A percentile compares a stretch with the other conserved stretches of the same genome.
Conservation (phyloP, 2,797 vertebrate species). For the Artibeus jamaicensis region DNA sequence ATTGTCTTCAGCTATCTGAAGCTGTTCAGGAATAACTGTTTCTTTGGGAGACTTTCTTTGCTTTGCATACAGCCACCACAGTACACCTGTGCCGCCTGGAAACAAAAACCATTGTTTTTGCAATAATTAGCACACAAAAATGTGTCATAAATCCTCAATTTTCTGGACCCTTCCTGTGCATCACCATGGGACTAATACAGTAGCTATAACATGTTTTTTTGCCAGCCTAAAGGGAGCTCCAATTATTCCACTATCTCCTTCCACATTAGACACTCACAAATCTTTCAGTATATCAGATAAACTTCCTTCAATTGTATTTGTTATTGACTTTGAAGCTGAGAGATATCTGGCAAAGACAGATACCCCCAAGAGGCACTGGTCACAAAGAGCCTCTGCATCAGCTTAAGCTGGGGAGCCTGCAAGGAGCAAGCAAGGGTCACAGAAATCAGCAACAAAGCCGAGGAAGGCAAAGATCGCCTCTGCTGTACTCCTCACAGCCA, state of each 20-base stretch:
- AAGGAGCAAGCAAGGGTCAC: background rate
- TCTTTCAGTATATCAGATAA: background rate
- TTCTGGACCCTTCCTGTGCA: background rate
- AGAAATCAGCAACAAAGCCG: background rate
- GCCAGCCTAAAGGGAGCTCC: background rate
- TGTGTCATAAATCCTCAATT: background rate
- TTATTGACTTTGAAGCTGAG: background rate
- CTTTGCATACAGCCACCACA: constrained; percentile 98
- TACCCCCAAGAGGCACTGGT: background rate
- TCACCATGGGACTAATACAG: background rate
- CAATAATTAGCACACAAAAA: background rate
- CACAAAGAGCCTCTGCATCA: background rate
- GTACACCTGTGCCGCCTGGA: constrained; percentile 92
- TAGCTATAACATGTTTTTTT: background rate
- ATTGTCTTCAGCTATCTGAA: constrained; percentile 86
- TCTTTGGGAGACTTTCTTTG: constrained; percentile 87
- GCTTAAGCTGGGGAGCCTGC: background rate
- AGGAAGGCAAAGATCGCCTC: background rate
- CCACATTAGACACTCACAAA: background rate
- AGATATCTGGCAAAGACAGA: background rate
- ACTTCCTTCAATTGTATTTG: background rate
- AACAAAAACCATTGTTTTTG: background rate
- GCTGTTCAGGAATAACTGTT: constrained; percentile 84
- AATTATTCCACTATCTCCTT: background rate
- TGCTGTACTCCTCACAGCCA: background rate